phyloP scores from a whole-genome alignment of 1,140 invertebrate species.

The Tetragnatha versicolor region DNA sequence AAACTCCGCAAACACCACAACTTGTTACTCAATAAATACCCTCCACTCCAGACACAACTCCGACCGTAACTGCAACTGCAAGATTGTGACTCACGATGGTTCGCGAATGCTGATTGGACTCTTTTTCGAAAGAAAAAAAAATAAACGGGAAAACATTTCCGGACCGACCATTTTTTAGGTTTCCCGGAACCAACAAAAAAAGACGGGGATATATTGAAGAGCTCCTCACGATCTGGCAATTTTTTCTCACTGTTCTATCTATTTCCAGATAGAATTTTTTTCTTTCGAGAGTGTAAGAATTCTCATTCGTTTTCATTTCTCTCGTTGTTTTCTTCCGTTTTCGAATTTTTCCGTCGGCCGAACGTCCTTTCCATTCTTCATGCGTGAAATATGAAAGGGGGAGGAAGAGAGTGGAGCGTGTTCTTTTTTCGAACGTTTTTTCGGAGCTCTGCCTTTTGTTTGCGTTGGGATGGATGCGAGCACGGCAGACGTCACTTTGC shows the following conservation, averaged over 20 bases:
- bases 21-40: too few species aligned
- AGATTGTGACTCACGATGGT: too few species aligned
- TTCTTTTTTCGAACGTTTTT: neutral
- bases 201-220: neutral
- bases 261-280: neutral
- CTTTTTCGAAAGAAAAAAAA: too few species aligned
- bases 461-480: neutral
- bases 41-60: too few species aligned
- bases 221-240: neutral
- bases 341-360: neutral
- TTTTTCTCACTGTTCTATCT: neutral
- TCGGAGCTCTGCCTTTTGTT: neutral
- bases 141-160: too few species aligned
- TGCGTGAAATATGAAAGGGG: neutral
- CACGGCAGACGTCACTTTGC: neutral
- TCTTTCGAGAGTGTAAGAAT: conserved; percentile 7
- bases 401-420: neutral
- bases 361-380: neutral
- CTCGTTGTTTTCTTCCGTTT: neutral
- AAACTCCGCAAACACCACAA: too few species aligned
- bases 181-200: too few species aligned
- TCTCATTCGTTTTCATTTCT: conserved; percentile 22
- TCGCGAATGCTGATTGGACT: too few species aligned
- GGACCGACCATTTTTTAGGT: too few species aligned
- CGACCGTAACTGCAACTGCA: too few species aligned